These are phyloP conservation scores for Pedionomus torquatus DNA, from an alignment of 2,113 vertebrate species.

Conservation along the genomic window DNA sequence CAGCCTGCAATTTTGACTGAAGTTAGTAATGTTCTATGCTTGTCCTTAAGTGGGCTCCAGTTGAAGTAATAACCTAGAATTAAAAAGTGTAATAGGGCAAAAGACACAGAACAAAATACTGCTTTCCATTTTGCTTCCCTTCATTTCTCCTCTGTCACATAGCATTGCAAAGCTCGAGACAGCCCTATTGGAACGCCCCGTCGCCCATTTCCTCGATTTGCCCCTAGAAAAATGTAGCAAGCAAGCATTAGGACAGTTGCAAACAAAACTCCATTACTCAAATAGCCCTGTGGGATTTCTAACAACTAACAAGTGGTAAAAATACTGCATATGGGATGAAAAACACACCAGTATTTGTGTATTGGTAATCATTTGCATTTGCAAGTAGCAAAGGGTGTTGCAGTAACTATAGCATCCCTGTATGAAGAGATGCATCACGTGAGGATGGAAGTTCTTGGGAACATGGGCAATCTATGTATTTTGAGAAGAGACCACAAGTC, in stretches of 20 bases:
- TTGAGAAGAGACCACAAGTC: background rate
- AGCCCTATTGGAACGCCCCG: background rate
- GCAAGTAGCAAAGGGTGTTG: background rate
- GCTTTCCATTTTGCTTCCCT: background rate
- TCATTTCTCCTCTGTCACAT: background rate
- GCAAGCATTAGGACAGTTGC: background rate
- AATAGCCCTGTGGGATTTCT: background rate
- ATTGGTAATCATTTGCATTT: background rate
- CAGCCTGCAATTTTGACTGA: background rate
- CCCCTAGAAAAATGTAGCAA: background rate
- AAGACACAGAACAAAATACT: background rate
- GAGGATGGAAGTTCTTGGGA: background rate
- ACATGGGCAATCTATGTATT: background rate
- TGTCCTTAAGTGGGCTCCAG: background rate
- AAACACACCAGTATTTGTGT: background rate
- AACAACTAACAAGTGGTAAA: background rate
- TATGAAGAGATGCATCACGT: background rate
- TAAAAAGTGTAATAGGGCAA: background rate
- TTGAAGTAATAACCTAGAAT: background rate
- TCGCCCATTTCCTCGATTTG: background rate
- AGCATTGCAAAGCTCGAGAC: background rate
- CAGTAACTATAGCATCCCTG: background rate
- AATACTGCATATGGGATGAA: background rate
- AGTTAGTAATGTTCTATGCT: background rate
- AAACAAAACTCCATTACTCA: background rate